A percentile compares a stretch with the other conserved stretches of the same genome.
These are phyloP conservation scores for Hyalella azteca DNA, from an alignment of 2,888 invertebrate species.

Conservation along the genomic window DNA sequence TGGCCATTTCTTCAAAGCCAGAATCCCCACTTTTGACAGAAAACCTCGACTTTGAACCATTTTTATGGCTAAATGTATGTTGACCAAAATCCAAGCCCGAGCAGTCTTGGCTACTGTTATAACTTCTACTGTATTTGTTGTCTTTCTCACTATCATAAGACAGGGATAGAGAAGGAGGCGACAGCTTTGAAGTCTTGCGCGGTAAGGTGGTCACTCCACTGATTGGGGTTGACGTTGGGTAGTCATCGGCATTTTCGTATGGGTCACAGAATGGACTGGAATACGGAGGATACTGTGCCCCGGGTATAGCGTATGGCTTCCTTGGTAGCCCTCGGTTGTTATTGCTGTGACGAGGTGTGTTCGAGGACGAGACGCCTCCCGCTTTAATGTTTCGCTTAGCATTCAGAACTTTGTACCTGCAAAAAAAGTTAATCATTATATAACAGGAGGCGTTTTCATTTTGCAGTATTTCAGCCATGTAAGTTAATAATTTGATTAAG, in stretches of 20 bases:
- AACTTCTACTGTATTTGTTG: constrained; percentile 11
- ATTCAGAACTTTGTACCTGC: constrained; percentile 33
- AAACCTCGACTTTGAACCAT: constrained; percentile 14
- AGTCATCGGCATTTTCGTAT: not conserved
- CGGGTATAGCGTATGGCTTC: not conserved
- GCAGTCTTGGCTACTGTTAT: not conserved
- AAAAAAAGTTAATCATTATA: too few species aligned
- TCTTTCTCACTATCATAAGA: constrained; percentile 21
- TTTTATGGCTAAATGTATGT: constrained; percentile 20
- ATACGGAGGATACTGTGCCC: constrained; percentile 23
- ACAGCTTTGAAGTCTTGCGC: not conserved
- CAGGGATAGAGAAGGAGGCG: constrained; percentile 31
- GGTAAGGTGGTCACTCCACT: constrained; percentile 30
- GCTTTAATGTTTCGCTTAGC: not conserved
- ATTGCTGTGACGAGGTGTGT: not conserved
- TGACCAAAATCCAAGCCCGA: not conserved
- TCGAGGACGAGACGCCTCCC: not conserved
- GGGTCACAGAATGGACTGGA: not conserved
- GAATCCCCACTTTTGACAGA: constrained; percentile 41
- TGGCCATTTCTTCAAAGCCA: constrained; percentile 51
- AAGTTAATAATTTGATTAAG: too few species aligned
- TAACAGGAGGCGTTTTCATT: too few species aligned
- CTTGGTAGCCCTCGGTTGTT: not conserved
- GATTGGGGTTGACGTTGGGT: constrained; percentile 6
- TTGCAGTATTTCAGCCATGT: too few species aligned